A percentile compares a stretch with the other conserved stretches of the same genome.
These are phyloP conservation scores for Chouioia cunea DNA, from an alignment of 2,888 invertebrate species.

Conservation along the genomic window DNA sequence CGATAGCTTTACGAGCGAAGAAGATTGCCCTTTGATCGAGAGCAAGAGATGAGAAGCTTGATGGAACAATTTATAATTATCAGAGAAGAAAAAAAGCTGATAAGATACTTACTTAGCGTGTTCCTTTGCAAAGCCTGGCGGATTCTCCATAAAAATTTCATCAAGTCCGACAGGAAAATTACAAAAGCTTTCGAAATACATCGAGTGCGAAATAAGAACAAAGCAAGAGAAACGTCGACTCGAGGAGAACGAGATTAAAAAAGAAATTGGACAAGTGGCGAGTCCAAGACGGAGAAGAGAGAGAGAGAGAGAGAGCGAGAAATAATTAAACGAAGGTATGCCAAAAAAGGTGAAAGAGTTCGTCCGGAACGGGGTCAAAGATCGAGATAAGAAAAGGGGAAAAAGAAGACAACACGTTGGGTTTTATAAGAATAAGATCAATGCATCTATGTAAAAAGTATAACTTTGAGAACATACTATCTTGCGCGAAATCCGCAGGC, in stretches of 20 bases:
- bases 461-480: background rate
- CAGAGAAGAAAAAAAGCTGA: no score
- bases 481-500: slow-evolving; percentile 11
- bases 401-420: background rate
- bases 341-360: slow-evolving; percentile 15
- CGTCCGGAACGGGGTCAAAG: slow-evolving; percentile 5
- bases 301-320: slow-evolving; percentile 7
- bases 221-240: background rate
- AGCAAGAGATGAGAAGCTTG: no score
- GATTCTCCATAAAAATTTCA: slow-evolving; percentile 26
- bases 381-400: background rate
- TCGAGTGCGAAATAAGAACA: slow-evolving; percentile 23
- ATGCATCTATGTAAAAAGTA: slow-evolving; percentile 49
- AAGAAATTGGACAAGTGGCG: slow-evolving; percentile 33
- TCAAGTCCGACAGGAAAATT: slow-evolving; percentile 19
- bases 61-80: no score
- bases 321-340: slow-evolving; percentile 43
- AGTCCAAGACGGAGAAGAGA: background rate
- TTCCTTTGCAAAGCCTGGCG: background rate
- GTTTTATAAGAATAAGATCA: slow-evolving; percentile 37
- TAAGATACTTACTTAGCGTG: no score
- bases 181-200: slow-evolving; percentile 26
- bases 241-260: slow-evolving; percentile 34
- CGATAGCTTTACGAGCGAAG: no score
- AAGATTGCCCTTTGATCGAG: no score